A percentile compares a stretch with the other conserved stretches of the same genome.
Evolutionary conservation across 1,140 invertebrate species (phyloP).

Genomic region (Oreohelix idahoensis): DNA sequence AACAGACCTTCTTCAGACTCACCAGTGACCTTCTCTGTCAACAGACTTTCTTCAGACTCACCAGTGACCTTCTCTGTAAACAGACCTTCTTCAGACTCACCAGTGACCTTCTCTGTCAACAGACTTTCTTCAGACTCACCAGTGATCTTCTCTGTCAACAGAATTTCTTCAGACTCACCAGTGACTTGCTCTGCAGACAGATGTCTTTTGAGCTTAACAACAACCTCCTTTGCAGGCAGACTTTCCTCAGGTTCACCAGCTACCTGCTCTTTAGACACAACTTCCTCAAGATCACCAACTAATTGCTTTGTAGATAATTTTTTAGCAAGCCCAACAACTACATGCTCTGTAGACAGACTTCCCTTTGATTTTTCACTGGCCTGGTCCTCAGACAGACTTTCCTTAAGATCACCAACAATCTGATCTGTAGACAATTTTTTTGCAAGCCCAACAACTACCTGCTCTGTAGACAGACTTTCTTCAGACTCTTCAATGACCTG

Average conservation of each 20-base stretch:
- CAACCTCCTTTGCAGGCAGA: neutral
- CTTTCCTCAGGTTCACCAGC: neutral
- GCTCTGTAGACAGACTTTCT: conserved; percentile 25
- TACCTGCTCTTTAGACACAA: neutral
- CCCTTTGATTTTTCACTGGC: neutral
- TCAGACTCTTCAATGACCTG: neutral
- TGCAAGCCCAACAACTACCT: conserved; percentile 1
- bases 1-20: neutral
- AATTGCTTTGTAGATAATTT: neutral
- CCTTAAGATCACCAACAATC: neutral
- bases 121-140: neutral
- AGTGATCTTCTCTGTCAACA: neutral
- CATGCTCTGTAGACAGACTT: conserved; percentile 13
- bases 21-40: conserved; percentile 4
- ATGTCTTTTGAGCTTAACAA: neutral
- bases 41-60: neutral
- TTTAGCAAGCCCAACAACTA: conserved; percentile 9
- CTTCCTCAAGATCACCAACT: neutral
- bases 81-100: neutral
- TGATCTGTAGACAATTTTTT: neutral
- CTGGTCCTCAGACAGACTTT: neutral
- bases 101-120: neutral
- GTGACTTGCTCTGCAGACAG: neutral
- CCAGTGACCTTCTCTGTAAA: neutral
- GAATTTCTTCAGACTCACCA: too few species aligned